phyloP scores from a whole-genome alignment of 1,140 invertebrate genomes.

The Eriosoma lanigerum region DNA sequence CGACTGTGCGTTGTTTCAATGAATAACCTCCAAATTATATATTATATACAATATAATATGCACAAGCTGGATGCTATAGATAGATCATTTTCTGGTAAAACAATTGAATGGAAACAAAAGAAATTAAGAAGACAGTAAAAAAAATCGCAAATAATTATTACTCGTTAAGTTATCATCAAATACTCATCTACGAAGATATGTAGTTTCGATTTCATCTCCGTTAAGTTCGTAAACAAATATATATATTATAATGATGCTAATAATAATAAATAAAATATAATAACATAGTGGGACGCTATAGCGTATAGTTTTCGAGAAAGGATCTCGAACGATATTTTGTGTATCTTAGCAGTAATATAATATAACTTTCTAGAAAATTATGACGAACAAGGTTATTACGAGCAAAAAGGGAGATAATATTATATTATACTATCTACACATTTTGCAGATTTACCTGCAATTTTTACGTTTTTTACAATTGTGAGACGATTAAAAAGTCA shows the following conservation, averaged over 20 bases:
- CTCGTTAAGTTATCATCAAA: conserved; percentile 19
- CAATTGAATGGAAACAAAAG: conserved; percentile 6
- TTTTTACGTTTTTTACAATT: no score
- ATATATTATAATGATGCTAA: no score
- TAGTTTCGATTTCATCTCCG: background rate
- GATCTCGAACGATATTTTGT: background rate
- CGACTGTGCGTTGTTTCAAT: no score
- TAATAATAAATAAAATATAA: no score
- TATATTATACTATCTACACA: background rate
- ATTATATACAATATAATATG: background rate
- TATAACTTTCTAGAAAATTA: conserved; percentile 38
- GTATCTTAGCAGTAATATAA: no score
- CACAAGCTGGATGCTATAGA: background rate
- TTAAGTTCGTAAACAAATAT: background rate
- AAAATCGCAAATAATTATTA: background rate
- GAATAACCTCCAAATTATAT: background rate
- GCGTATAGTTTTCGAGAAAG: background rate
- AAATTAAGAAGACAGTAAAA: background rate
- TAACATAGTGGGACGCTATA: background rate
- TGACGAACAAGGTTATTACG: background rate
- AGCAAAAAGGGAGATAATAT: conserved; percentile 4
- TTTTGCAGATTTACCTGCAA: no score
- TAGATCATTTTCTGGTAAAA: background rate
- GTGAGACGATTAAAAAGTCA: no score
- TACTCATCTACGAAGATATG: background rate